Evolutionary conservation across 2,797 vertebrate genomes (phyloP), one percentile per base, ranked within the genome.

Genomic region (Chiroxiphia lanceolata): DNA sequence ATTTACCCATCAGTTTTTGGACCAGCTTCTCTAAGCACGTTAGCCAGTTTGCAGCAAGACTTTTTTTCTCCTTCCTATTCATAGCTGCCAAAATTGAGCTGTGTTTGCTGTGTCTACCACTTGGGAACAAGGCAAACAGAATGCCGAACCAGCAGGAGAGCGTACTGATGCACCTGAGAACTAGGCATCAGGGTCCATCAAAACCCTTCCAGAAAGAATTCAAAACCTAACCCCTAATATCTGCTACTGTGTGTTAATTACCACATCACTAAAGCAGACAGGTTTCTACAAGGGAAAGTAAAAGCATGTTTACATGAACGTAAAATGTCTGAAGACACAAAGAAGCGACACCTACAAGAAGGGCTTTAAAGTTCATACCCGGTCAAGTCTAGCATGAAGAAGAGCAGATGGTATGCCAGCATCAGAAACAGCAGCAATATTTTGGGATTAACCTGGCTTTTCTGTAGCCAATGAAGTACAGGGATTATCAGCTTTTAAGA

Each of bases 401-500:
- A 83, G 92, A 97, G 83, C 92, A 97, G 97, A 93, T 92, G 91
- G 81, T 53, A n/a, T 9, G 57, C 80, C 92, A 95, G 86, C 74
- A 84, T n/a, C 53, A 86, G 65, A 87, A 90, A 93, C 84, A 70
- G 71, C 69, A 88, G 83, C 13, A 31, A 89, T 81, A 68, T 97
- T 90, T 90, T 87, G 90, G 83, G 90, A 95, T 97, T 95, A 96
- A 90, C 15, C 29, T 88, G 93, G 23, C 64, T 96, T 95, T 94
- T 96, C 90, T 60, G 36, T 50, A 94, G 82, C 50, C 51, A 84
- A 51, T 31, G 6, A 80, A 82, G 61, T 86, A 72, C n/a, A 61
- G 48, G 69, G 94, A 95, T 96, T 97, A 96, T 90, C 85, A 95
- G 85, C 22, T 96, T 98, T 87, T 92, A 96, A 96, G 83, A 82